These are phyloP conservation scores for Luffia ferchaultella DNA, from an alignment of 2,888 invertebrate species.

Conservation along the genomic window DNA sequence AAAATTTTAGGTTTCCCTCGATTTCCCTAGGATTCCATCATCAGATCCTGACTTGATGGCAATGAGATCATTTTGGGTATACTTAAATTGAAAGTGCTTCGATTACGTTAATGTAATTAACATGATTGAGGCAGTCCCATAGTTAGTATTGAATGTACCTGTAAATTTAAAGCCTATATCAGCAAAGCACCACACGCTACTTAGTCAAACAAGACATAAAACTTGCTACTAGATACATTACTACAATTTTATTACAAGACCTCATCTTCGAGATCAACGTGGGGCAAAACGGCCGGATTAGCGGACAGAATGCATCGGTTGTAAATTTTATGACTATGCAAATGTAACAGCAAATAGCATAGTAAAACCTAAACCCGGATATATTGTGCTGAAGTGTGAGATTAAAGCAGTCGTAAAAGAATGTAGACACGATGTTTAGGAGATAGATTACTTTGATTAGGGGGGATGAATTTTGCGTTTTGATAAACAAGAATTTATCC, in stretches of 20 bases:
- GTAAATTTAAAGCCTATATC: too few species aligned
- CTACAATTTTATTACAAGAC: background rate
- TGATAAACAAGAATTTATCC: too few species aligned
- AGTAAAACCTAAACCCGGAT: conserved; percentile 45
- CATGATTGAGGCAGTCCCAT: too few species aligned
- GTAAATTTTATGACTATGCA: conserved; percentile 63
- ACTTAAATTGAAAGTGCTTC: too few species aligned
- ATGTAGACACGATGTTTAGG: background rate
- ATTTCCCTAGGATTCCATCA: too few species aligned
- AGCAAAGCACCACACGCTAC: too few species aligned
- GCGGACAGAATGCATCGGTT: conserved; percentile 52
- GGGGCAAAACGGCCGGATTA: conserved; percentile 41
- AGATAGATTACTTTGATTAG: background rate
- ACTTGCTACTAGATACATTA: background rate
- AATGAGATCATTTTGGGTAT: too few species aligned
- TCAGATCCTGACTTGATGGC: too few species aligned
- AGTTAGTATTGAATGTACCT: too few species aligned
- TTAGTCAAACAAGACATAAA: background rate
- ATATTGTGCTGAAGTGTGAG: conserved; percentile 19
- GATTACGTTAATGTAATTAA: too few species aligned
- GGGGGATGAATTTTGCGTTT: too few species aligned
- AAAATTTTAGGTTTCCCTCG: too few species aligned
- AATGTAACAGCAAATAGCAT: conserved; percentile 44
- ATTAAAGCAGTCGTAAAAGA: conserved; percentile 10
- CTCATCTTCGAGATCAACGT: conserved; percentile 15